These are phyloP conservation scores for Acinonyx jubatus DNA, from an alignment of 2,113 vertebrate species.

Conservation along the genomic window DNA sequence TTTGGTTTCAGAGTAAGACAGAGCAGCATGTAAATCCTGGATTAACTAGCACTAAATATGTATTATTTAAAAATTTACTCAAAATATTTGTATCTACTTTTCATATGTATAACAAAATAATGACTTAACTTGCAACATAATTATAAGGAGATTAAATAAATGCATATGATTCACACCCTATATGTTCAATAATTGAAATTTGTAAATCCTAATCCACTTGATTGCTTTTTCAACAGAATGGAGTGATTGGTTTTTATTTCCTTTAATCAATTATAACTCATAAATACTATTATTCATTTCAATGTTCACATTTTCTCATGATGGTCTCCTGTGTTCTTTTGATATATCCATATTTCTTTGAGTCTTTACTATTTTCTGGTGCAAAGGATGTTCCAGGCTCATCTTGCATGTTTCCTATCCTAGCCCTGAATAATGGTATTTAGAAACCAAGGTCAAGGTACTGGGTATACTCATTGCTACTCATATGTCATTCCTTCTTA, in stretches of 20 bases:
- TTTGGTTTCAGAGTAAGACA: background rate
- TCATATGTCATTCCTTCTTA: background rate
- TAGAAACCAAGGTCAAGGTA: background rate
- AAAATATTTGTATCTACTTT: background rate
- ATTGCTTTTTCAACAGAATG: background rate
- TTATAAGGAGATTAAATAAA: background rate
- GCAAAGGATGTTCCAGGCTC: background rate
- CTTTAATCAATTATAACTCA: background rate
- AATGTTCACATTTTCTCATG: background rate
- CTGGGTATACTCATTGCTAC: background rate
- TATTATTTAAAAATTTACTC: background rate
- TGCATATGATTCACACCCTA: background rate
- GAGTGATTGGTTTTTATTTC: background rate
- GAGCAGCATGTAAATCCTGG: background rate
- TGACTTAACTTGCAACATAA: background rate
- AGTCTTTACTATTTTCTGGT: background rate
- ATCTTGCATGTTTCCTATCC: background rate
- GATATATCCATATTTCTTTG: background rate
- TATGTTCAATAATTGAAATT: background rate
- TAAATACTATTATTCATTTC: background rate
- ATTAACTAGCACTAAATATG: background rate
- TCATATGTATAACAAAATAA: background rate
- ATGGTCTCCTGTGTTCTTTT: background rate
- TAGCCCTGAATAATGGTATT: background rate
- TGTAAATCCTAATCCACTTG: background rate